A percentile compares a stretch with the other conserved stretches of the same genome.
Evolutionary conservation across 2,888 invertebrate species (phyloP).

Genomic region (Rhagonycha lutea): DNA sequence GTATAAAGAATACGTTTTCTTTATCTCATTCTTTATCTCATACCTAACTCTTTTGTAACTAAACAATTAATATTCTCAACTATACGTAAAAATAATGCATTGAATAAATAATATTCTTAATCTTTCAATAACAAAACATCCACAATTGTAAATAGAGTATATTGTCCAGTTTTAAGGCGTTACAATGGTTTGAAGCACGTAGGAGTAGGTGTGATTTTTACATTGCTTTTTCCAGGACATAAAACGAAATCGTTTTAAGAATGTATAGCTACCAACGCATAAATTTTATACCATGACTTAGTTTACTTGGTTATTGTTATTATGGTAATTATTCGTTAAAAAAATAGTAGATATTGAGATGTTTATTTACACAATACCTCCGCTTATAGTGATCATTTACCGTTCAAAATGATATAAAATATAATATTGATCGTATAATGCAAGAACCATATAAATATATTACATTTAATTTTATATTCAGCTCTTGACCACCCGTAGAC

Average conservation of each 20-base stretch:
- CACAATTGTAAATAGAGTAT: slow-evolving; percentile 1
- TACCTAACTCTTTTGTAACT: neutral
- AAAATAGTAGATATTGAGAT: neutral
- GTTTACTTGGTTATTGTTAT: neutral
- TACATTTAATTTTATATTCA: neutral
- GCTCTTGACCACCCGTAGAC: neutral
- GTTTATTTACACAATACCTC: neutral
- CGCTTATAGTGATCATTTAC: neutral
- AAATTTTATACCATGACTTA: neutral
- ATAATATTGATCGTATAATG: neutral
- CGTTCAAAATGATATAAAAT: neutral
- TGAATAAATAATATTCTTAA: neutral
- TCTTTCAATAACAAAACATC: slow-evolving; percentile 4
- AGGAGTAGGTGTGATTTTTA: neutral
- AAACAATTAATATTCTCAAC: neutral
- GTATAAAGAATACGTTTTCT: no score
- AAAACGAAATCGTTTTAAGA: slow-evolving; percentile 3
- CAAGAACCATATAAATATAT: neutral
- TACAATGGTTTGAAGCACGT: neutral
- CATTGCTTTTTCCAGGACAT: slow-evolving; percentile 1
- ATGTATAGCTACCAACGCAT: slow-evolving; percentile 7
- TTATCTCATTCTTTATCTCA: no score
- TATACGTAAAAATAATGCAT: neutral
- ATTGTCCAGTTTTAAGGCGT: slow-evolving; percentile 7
- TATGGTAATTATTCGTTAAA: slow-evolving; percentile 4